Evolutionary conservation across 2,888 invertebrate genomes (phyloP), one percentile per base, ranked within the genome.

Genomic region (Drosophila anomalata): DNA sequence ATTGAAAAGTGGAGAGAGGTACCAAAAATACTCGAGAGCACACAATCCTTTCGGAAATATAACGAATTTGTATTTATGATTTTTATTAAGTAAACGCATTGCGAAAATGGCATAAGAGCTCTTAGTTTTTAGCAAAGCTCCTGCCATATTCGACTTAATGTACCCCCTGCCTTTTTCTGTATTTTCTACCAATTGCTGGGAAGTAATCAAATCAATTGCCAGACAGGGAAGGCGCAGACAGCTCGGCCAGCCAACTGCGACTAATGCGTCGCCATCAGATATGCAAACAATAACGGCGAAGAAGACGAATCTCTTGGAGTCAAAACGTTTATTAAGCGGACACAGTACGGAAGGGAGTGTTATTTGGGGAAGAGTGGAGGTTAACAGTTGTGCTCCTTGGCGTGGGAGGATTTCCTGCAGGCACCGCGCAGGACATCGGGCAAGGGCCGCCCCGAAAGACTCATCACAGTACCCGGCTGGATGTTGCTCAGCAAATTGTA

Each of bases 211-310:
- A 55, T 66, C 52, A 73, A 66, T 60, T 57, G 57, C 55, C 59
- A 66, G 59, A 55, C 51, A 12, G 42, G 20, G 29, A 67, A 48
- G 20, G 42, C 20, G 41, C 67, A 53, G 68, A 50, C 62, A 53
- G 44, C 54, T 55, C 68, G 73, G 22, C 20, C 80, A 85, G 55
- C 77, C 86, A 76, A 73, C 77, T 78, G 87, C 72, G 59, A 82
- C 75, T 87, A 87, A 87, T 85, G 70, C 76, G 87, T 87, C 87
- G 79, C 82, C 76, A 87, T 87, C 86, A 85, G 87, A 87, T 87
- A 71, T 33, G 50, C 68, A 67, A 67, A 50, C 67, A 68, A 58
- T 57, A 44, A 44, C 14, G 57, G 50, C 50, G 36, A 5, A n/a
- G 29, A 33, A 46, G 26, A 46, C 65, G 53, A 53, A 22, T 31